phyloP scores from a whole-genome alignment of 2,888 invertebrate genomes.

The Chrysomela aeneicollis region DNA sequence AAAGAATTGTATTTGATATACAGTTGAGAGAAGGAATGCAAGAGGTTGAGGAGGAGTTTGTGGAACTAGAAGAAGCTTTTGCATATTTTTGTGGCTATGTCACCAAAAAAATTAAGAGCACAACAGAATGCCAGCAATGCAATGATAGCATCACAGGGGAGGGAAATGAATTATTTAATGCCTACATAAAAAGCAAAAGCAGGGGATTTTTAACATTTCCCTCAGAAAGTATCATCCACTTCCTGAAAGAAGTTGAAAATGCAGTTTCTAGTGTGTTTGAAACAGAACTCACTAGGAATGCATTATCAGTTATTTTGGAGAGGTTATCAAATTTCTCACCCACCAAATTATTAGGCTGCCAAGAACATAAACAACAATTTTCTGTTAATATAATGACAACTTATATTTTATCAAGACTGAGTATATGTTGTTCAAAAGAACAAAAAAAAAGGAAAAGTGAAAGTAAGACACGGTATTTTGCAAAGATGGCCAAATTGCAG shows the following conservation, averaged over 20 bases:
- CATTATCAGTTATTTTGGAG: background rate
- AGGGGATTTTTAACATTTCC: slow-evolving; percentile 5
- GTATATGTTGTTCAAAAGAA: background rate
- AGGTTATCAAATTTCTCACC: background rate
- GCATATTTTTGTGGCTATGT: slow-evolving; percentile 13
- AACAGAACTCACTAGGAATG: background rate
- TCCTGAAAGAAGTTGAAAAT: background rate
- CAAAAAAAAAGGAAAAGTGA: background rate
- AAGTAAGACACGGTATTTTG: background rate
- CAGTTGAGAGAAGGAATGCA: background rate
- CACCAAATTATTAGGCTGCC: background rate
- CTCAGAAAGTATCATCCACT: background rate
- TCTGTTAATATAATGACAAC: background rate
- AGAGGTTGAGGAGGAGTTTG: background rate
- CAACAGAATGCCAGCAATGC: background rate
- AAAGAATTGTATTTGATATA: slow-evolving; percentile 4
- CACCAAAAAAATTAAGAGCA: background rate
- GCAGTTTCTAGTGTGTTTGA: too few relatives aligned
- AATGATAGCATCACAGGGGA: background rate
- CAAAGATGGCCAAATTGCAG: background rate
- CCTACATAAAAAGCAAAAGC: background rate
- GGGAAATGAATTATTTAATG: background rate
- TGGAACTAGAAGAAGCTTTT: background rate
- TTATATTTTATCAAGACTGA: background rate
- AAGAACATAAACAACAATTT: background rate